phyloP scores from a whole-genome alignment of 2,888 invertebrate species.

The Acanthosoma haemorrhoidale region DNA sequence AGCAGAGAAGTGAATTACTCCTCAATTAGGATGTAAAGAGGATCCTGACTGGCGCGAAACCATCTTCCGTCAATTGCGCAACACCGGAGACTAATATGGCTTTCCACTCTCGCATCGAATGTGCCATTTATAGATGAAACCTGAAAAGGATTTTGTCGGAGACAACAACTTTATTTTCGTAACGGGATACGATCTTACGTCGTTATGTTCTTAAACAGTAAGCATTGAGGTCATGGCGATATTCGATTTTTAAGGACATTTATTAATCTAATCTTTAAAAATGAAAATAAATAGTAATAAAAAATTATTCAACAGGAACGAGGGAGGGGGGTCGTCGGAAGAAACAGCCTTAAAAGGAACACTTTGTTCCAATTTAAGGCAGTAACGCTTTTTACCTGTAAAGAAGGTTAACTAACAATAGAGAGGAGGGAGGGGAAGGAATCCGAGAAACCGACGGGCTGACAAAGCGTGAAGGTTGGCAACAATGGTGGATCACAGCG shows the following conservation, averaged over 20 bases:
- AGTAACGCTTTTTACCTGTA: slow-evolving; percentile 10
- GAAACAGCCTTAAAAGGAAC: neutral
- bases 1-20: neutral
- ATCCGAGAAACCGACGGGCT: neutral
- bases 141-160: no score
- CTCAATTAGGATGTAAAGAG: neutral
- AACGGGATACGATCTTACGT: no score
- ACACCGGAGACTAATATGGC: neutral
- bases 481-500: neutral
- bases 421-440: neutral
- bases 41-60: neutral
- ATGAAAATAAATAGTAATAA: no score
- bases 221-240: no score
- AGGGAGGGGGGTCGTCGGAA: neutral
- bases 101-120: neutral
- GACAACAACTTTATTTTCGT: no score
- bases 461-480: slow-evolving; percentile 4
- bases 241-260: no score
- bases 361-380: slow-evolving; percentile 5
- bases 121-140: neutral
- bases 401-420: slow-evolving; percentile 8
- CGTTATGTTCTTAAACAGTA: no score
- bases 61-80: neutral
- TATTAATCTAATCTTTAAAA: no score
- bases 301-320: no score